phyloP scores from a whole-genome alignment of 2,797 vertebrate genomes.

The Microcaecilia unicolor region DNA sequence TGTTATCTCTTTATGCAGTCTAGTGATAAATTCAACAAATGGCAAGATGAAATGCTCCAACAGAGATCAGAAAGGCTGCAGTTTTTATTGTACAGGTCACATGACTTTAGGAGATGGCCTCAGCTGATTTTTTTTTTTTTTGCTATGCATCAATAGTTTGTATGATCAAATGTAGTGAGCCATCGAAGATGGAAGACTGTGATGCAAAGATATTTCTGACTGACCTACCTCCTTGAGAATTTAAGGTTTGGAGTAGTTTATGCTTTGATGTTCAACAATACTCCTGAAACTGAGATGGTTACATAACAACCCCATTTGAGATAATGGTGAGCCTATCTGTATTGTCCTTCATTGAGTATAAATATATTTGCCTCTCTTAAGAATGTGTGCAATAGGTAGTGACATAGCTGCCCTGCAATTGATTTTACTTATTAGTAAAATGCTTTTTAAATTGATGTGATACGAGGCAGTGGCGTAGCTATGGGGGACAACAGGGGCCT shows the following conservation, averaged over 20 bases:
- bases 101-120: conserved; percentile 13
- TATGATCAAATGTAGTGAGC: conserved; percentile 30
- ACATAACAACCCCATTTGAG: too few species aligned
- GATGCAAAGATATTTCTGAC: conserved; percentile 18
- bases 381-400: too few species aligned
- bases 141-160: conserved; percentile 32
- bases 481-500: too few species aligned
- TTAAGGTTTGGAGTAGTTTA: neutral
- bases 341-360: too few species aligned
- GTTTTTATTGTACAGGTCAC: conserved; percentile 30
- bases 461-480: too few species aligned
- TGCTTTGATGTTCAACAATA: conserved; percentile 9
- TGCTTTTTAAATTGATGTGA: too few species aligned
- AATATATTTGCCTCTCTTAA: too few species aligned
- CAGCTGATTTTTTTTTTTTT: conserved; percentile 27
- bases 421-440: too few species aligned
- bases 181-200: conserved; percentile 16
- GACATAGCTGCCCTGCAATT: too few species aligned
- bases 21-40: conserved; percentile 37
- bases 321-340: too few species aligned
- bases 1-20: conserved; percentile 32
- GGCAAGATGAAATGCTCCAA: conserved; percentile 42
- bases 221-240: conserved; percentile 15
- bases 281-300: too few species aligned
- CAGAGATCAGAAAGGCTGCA: conserved; percentile 24